phyloP scores from a whole-genome alignment of 2,113 vertebrate genomes.

The Apteryx mantelli region DNA sequence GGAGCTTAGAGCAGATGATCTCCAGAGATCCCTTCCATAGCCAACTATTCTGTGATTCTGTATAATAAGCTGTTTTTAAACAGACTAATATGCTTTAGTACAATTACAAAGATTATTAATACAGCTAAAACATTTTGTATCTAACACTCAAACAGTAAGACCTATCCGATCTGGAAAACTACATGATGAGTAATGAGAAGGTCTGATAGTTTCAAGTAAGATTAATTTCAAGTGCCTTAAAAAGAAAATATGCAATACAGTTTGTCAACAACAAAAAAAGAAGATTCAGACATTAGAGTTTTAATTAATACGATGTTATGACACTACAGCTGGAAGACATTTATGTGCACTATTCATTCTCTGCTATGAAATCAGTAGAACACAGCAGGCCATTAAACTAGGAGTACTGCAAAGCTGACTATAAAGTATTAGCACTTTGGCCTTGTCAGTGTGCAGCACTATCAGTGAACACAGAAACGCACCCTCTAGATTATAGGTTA shows the following conservation, averaged over 20 bases:
- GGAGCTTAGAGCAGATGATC: too few relatives aligned
- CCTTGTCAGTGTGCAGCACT: neutral
- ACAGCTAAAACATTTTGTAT: neutral
- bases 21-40: too few relatives aligned
- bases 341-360: neutral
- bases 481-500: neutral
- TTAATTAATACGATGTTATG: neutral
- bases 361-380: fast-evolving
- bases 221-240: neutral
- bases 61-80: neutral
- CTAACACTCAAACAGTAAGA: neutral
- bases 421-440: neutral
- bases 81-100: neutral
- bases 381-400: neutral
- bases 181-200: neutral
- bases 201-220: neutral
- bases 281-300: neutral
- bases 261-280: neutral
- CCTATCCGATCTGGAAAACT: neutral
- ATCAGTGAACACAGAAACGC: neutral
- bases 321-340: neutral
- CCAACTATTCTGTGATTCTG: too few relatives aligned
- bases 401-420: neutral
- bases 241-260: neutral
- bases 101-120: neutral